phyloP scores from a whole-genome alignment of 2,797 vertebrate species.

The Arctocebus calabarensis region DNA sequence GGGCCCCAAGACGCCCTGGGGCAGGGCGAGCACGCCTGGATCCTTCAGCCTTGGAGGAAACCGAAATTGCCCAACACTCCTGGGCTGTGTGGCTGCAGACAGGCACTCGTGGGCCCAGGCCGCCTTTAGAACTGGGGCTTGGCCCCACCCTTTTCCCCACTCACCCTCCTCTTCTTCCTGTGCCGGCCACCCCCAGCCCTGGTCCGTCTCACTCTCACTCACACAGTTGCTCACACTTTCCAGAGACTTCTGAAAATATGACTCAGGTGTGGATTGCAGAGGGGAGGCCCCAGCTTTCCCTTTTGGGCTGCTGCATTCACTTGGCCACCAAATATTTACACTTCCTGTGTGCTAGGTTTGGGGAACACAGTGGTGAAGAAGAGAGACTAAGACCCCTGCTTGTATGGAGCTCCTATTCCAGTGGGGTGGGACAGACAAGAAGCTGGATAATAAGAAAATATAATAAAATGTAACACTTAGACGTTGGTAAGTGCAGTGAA shows the following conservation, averaged over 20 bases:
- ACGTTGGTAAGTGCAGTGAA: not conserved
- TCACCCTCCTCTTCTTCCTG: slow-evolving; percentile 74
- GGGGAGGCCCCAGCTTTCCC: not conserved
- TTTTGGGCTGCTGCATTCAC: not conserved
- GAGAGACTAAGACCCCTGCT: not conserved
- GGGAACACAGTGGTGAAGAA: not conserved
- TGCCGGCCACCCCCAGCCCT: not conserved
- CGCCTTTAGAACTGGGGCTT: slow-evolving; percentile 62
- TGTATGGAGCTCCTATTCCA: not conserved
- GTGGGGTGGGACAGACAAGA: not conserved
- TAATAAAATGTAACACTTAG: too few species aligned
- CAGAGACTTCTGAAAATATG: slow-evolving; percentile 53
- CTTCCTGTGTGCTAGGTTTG: not conserved
- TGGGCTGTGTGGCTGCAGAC: slow-evolving; percentile 1
- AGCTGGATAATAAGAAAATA: not conserved
- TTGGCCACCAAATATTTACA: not conserved
- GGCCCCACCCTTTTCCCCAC: slow-evolving; percentile 67
- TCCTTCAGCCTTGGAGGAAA: slow-evolving; percentile 44
- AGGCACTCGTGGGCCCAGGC: not conserved
- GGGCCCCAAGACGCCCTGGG: not conserved
- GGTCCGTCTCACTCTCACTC: slow-evolving; percentile 61
- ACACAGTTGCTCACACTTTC: slow-evolving; percentile 66
- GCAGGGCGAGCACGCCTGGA: not conserved
- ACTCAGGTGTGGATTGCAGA: slow-evolving; percentile 14
- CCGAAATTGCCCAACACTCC: slow-evolving; percentile 65